Evolutionary conservation across 1,140 invertebrate genomes (phyloP).

Genomic region (Theocolax elegans): DNA sequence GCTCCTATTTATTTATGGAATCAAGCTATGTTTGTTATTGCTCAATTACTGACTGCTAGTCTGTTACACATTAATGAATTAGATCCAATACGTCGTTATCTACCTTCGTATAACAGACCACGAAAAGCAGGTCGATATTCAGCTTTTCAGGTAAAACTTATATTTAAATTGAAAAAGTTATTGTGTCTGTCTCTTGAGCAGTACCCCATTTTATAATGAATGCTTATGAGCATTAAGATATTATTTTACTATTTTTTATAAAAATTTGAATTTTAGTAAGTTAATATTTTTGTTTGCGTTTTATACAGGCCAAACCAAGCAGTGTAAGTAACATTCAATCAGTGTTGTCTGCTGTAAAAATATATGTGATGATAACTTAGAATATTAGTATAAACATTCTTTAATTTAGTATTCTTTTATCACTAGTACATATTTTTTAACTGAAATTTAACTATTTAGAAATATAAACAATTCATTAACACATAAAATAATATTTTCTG

Average conservation of each 20-base stretch:
- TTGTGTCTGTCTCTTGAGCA: too few species aligned
- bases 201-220: not conserved
- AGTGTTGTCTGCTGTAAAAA: conserved; percentile 43
- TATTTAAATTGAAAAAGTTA: conserved; percentile 10
- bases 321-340: conserved; percentile 75
- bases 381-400: not conserved
- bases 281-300: conserved; percentile 65
- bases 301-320: conserved; percentile 76
- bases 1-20: conserved; percentile 84
- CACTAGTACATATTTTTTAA: too few species aligned
- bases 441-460: not conserved
- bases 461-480: not conserved
- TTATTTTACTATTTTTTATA: not conserved
- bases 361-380: conserved; percentile 5
- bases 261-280: conserved; percentile 2
- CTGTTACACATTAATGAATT: conserved; percentile 94
- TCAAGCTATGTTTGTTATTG: conserved; percentile 94
- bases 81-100: conserved; percentile 93
- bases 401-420: too few species aligned
- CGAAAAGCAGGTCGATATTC: conserved; percentile 91
- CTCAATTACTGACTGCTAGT: conserved; percentile 88
- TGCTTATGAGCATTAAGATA: not conserved
- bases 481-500: too few species aligned
- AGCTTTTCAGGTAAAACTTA: conserved; percentile 87
- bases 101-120: conserved; percentile 95